These are phyloP conservation scores for Callyntrura guangdongensis DNA, from an alignment of 2,888 invertebrate genomes.

Conservation along the genomic window DNA sequence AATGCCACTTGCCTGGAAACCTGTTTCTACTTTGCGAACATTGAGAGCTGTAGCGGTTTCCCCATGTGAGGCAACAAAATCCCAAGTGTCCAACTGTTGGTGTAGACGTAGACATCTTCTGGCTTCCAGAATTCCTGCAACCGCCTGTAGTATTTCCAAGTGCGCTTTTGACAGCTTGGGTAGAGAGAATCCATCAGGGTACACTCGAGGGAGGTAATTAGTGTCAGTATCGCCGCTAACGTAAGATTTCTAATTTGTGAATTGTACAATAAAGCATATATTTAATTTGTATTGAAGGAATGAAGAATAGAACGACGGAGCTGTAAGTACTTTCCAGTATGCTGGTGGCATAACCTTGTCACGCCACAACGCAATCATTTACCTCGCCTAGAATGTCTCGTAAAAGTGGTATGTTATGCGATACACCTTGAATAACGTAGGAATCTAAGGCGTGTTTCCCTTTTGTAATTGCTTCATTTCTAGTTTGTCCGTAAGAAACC, in stretches of 20 bases:
- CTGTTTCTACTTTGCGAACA: constrained; percentile 68
- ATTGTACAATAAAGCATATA: constrained; percentile 33
- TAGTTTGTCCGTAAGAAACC: constrained; percentile 88
- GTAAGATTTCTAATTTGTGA: constrained; percentile 83
- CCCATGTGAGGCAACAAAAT: constrained; percentile 81
- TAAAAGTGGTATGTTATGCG: constrained; percentile 89
- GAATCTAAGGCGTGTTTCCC: constrained; percentile 89
- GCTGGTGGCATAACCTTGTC: no score
- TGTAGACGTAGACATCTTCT: constrained; percentile 77
- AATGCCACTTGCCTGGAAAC: constrained; percentile 73
- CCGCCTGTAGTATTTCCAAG: constrained; percentile 80
- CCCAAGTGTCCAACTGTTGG: constrained; percentile 79
- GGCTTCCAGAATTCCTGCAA: constrained; percentile 82
- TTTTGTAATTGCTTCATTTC: constrained; percentile 88
- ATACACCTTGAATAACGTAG: constrained; percentile 87
- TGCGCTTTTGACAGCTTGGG: constrained; percentile 80
- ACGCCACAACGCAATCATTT: background rate
- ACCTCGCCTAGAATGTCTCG: constrained; percentile 89
- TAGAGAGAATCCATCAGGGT: constrained; percentile 88
- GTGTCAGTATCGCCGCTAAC: constrained; percentile 88
- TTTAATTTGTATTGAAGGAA: constrained; percentile 14
- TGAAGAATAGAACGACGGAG: no score
- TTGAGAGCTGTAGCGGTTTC: constrained; percentile 77
- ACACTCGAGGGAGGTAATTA: constrained; percentile 88
- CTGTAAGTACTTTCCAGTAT: background rate